Evolutionary conservation across 1,140 invertebrate species (phyloP).

Genomic region (Rhyacophila brunnea): DNA sequence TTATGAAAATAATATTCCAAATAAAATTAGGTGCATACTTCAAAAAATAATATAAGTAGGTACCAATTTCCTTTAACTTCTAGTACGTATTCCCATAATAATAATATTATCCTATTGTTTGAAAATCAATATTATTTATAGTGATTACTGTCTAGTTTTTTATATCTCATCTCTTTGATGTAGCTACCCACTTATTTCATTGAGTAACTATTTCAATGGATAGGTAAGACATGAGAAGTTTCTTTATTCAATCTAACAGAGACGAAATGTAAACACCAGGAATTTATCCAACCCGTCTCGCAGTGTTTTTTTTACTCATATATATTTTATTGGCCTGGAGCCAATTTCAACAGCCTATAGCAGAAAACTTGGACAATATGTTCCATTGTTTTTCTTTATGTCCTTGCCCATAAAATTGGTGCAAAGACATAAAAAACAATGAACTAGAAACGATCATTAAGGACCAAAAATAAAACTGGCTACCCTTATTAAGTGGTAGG

Average conservation of each 20-base stretch:
- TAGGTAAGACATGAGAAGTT: too few relatives aligned
- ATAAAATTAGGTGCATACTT: too few relatives aligned
- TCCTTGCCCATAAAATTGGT: background rate
- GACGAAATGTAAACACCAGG: background rate
- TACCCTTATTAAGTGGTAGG: background rate
- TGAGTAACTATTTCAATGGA: too few relatives aligned
- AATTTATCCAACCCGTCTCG: background rate
- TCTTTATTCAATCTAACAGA: background rate
- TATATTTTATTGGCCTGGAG: background rate
- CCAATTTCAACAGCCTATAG: background rate
- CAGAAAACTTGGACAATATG: background rate
- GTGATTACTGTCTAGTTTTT: too few relatives aligned
- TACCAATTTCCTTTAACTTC: too few relatives aligned
- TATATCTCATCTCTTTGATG: too few relatives aligned
- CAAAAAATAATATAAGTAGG: too few relatives aligned
- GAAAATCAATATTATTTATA: too few relatives aligned
- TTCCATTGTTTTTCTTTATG: constrained; percentile 2
- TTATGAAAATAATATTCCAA: too few relatives aligned
- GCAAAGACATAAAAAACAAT: constrained; percentile 1
- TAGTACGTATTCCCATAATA: too few relatives aligned
- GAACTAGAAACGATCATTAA: background rate
- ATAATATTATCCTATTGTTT: too few relatives aligned
- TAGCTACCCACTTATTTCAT: too few relatives aligned
- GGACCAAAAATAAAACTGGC: background rate
- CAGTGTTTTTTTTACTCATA: background rate